Base-by-base conservation (phyloP, 2,888 invertebrate genomes). In the Hanleya hanleyi region DNA sequence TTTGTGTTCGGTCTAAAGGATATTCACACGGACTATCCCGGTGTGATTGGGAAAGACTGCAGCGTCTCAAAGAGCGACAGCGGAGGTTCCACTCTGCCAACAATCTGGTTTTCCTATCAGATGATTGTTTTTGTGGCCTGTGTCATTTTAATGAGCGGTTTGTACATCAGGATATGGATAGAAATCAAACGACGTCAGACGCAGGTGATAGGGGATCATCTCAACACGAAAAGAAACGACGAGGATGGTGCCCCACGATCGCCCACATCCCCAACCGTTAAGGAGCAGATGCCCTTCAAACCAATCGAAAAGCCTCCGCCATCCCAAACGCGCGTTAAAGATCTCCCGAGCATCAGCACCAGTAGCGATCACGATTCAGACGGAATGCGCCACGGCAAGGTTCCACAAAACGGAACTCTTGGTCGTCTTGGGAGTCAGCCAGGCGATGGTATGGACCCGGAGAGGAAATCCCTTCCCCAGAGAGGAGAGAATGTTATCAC, bases 11-110 rank as follows among this genome's bases (percentile, higher is more conserved):
- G 86, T 49, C 81, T 84, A 61, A 80, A 80, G 50, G 77, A 77
- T 12, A 75, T 78, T 22, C 35, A 70, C 7, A 83, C 83, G 0
- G 76, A 80, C 7, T 72, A 76, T 12, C 69, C 74, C 0, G 80
- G 80, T 50, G 70, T 85, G 0, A 76, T 75, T 1, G 84, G 84
- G 2, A 81, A 79, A 69, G 86, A 85, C 77, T 86, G 86, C 68
- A n/a, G n/a, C n/a, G 84, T 84, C 33, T 80, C 84, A 15, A 81
- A 80, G 22, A 81, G 83, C 65, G 37, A 74, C n/a, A 84, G 82
- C 71, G 73, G 76, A 33, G 76, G 80, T 36, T 69, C 78, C 22
- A 66, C 77, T 32, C 79, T 81, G 32, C 75, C 64, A 15, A 15
- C 68, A 36, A 74, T 79, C 2, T 84, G 83, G 73, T 86, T 81